These are phyloP conservation scores for Oncorhynchus keta DNA, from an alignment of 2,113 vertebrate genomes.

Conservation along the genomic window DNA sequence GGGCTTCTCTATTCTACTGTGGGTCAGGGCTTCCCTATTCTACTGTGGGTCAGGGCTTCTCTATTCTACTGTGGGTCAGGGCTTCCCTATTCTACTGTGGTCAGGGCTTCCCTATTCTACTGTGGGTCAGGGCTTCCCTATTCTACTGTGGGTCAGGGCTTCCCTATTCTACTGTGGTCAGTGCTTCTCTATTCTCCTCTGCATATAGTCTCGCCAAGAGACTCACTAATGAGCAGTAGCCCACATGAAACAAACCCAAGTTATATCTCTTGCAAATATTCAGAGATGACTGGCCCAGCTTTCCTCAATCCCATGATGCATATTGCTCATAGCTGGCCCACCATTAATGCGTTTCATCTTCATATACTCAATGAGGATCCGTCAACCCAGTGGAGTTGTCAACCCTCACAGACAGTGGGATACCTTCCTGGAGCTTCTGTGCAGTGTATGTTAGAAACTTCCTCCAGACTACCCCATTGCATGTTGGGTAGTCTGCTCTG, in stretches of 20 bases:
- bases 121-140: too few species aligned
- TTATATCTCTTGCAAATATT: constrained; percentile 17
- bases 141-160: too few species aligned
- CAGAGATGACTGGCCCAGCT: constrained; percentile 17
- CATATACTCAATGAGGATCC: constrained; percentile 35
- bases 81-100: too few species aligned
- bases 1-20: too few species aligned
- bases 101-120: too few species aligned
- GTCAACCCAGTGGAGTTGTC: constrained; percentile 15
- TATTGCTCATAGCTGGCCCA: constrained; percentile 29
- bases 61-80: too few species aligned
- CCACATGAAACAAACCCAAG: neutral
- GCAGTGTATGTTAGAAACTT: neutral
- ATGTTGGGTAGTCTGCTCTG: constrained; percentile 7
- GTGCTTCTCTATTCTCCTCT: too few species aligned
- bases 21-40: too few species aligned
- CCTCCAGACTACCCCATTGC: neutral
- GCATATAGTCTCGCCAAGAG: too few species aligned
- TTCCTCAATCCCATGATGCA: constrained; percentile 29
- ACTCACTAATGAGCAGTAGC: neutral
- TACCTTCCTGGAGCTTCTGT: neutral
- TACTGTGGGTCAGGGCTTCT: too few species aligned
- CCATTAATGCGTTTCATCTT: constrained; percentile 33
- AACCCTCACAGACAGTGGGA: neutral
- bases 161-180: too few species aligned